Percentiles rank a stretch among this genome's conserved stretches.
Conservation (phyloP, 2,113 vertebrate genomes). For the Sitta europaea region DNA sequence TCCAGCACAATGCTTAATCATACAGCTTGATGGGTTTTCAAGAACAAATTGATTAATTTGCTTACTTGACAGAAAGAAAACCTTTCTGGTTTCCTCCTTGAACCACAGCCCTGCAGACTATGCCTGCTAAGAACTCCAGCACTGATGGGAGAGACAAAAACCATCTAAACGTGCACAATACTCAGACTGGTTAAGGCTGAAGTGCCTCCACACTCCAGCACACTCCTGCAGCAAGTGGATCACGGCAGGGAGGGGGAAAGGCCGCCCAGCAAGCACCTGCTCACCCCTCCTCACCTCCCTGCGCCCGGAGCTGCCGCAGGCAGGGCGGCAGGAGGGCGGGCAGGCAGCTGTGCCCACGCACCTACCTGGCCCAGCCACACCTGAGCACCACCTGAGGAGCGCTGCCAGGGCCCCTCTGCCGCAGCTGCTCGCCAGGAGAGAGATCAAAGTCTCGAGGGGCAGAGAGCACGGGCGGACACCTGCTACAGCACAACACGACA, state of each 20-base stretch:
- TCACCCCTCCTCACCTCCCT: background rate
- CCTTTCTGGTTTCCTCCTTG: background rate
- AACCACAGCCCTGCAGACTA: background rate
- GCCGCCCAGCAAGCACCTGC: background rate
- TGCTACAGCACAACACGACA: constrained; percentile 47
- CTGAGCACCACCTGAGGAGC: constrained; percentile 80
- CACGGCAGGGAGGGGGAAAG: background rate
- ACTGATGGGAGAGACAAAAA: background rate
- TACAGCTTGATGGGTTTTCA: background rate
- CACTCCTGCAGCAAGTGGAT: fast-evolving
- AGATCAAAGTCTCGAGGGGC: background rate
- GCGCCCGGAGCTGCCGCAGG: background rate
- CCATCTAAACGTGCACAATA: fast-evolving
- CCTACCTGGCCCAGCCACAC: constrained; percentile 67
- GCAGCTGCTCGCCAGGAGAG: constrained; percentile 32
- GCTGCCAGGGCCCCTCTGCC: background rate
- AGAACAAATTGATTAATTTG: background rate
- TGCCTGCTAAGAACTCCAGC: background rate
- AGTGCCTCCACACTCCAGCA: background rate
- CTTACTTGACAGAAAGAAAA: background rate
- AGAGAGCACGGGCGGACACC: constrained; percentile 55
- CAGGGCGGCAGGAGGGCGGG: background rate
- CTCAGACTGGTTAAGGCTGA: fast-evolving
- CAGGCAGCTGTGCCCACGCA: constrained; percentile 70
- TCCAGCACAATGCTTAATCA: fast-evolving